Conservation (phyloP, 2,888 invertebrate genomes). For the Tiliacea citrago region DNA sequence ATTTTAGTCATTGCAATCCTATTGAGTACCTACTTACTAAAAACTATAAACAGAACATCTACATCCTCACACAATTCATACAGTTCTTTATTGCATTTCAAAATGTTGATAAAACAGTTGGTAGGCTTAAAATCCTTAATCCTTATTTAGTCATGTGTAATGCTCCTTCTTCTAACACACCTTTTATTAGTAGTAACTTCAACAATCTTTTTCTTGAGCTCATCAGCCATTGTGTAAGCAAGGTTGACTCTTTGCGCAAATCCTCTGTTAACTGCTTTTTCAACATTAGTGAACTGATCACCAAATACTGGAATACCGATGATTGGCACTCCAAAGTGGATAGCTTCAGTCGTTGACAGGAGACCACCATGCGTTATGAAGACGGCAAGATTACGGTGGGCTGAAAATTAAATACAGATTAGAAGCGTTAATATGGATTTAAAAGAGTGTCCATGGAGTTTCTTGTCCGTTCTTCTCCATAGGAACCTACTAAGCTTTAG, state of each 20-base stretch:
- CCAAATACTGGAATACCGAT: slow-evolving; percentile 76
- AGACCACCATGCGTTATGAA: slow-evolving; percentile 78
- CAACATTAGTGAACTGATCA: slow-evolving; percentile 74
- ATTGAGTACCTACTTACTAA: too few relatives aligned
- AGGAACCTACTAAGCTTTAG: not conserved
- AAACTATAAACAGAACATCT: not conserved
- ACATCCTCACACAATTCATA: too few relatives aligned
- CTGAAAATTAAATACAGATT: slow-evolving; percentile 54
- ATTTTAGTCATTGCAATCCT: not conserved
- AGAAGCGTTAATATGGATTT: not conserved
- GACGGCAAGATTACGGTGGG: slow-evolving; percentile 72
- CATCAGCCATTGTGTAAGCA: slow-evolving; percentile 63
- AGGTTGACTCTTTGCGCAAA: slow-evolving; percentile 70
- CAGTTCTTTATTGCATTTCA: too few relatives aligned
- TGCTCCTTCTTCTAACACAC: slow-evolving; percentile 54
- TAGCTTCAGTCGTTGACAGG: slow-evolving; percentile 73
- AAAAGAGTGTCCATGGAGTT: not conserved
- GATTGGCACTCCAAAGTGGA: slow-evolving; percentile 74
- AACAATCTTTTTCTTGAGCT: slow-evolving; percentile 67
- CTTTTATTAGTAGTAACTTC: slow-evolving; percentile 65
- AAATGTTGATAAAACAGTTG: too few relatives aligned
- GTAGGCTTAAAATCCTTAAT: too few relatives aligned
- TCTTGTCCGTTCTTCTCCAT: not conserved
- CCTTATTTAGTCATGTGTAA: too few relatives aligned
- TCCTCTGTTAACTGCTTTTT: slow-evolving; percentile 69